These are phyloP conservation scores for Chaetoderma sp. DNA, from an alignment of 2,888 invertebrate genomes.

Conservation along the genomic window DNA sequence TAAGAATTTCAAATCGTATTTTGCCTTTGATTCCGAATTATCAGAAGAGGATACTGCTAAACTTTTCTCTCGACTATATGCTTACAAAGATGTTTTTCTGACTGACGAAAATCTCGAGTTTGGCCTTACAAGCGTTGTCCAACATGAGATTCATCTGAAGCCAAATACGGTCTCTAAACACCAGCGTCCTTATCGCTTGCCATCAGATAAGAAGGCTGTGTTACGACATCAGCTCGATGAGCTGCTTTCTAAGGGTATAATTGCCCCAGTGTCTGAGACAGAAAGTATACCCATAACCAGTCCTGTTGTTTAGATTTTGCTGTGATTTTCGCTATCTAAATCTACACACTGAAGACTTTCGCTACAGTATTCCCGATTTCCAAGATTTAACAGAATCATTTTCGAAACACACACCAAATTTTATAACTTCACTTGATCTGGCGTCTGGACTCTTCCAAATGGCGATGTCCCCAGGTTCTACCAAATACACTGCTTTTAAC, in stretches of 20 bases:
- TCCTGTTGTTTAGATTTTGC: constrained; percentile 8
- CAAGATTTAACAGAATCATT: constrained; percentile 8
- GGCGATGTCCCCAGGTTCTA: neutral
- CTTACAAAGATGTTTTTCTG: too few relatives aligned
- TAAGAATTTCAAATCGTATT: too few relatives aligned
- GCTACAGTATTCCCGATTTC: constrained; percentile 6
- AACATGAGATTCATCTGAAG: constrained; percentile 20
- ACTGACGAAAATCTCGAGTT: constrained; percentile 8
- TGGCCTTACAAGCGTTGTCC: too few relatives aligned
- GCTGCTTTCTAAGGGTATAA: too few relatives aligned
- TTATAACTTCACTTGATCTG: constrained; percentile 6
- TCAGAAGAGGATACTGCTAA: neutral
- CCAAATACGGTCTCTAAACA: too few relatives aligned
- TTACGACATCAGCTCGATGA: too few relatives aligned
- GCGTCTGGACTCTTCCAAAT: constrained; percentile 18
- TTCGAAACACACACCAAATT: constrained; percentile 1
- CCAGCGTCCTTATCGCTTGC: too few relatives aligned
- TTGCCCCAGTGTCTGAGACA: too few relatives aligned
- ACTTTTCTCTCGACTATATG: neutral
- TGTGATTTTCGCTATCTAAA: constrained; percentile 16
- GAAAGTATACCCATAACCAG: too few relatives aligned
- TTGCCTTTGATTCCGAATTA: too few relatives aligned
- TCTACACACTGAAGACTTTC: constrained; percentile 1
- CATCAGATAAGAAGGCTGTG: too few relatives aligned
- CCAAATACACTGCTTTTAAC: neutral